These are phyloP conservation scores for Pseudachorutes palmiensis DNA, from an alignment of 1,140 invertebrate genomes.

Conservation along the genomic window DNA sequence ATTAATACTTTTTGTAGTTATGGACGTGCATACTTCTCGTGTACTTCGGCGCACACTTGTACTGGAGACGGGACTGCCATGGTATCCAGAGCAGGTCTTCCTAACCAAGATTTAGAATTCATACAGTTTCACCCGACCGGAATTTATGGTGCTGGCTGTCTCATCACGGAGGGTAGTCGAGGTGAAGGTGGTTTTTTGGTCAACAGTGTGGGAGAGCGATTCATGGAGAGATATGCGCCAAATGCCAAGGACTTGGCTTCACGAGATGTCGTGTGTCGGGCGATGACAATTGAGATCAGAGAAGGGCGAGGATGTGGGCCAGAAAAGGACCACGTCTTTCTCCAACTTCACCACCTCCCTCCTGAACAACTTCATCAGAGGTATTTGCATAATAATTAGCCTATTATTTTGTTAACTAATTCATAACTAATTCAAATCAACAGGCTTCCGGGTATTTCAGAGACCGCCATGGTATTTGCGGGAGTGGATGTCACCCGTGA, in stretches of 20 bases:
- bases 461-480: slow-evolving; percentile 97
- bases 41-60: slow-evolving; percentile 90
- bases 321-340: slow-evolving; percentile 92
- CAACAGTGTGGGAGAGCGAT: slow-evolving; percentile 92
- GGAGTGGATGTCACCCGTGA: slow-evolving; percentile 96
- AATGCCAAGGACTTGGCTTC: slow-evolving; percentile 97
- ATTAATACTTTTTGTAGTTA: slow-evolving; percentile 50
- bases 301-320: slow-evolving; percentile 65
- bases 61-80: slow-evolving; percentile 90
- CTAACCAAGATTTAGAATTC: slow-evolving; percentile 92
- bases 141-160: slow-evolving; percentile 59
- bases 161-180: slow-evolving; percentile 93
- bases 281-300: slow-evolving; percentile 96
- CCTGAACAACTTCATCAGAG: slow-evolving; percentile 78
- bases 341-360: slow-evolving; percentile 93
- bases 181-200: slow-evolving; percentile 95
- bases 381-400: slow-evolving; percentile 40
- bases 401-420: background rate
- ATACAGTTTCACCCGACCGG: slow-evolving; percentile 99
- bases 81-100: slow-evolving; percentile 81
- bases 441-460: slow-evolving; percentile 58
- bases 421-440: no score
- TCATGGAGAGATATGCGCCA: slow-evolving; percentile 98
- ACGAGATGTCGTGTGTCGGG: slow-evolving; percentile 86
- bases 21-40: slow-evolving; percentile 93